These are phyloP conservation scores for Rhinoptilus africanus DNA, from an alignment of 2,113 vertebrate species.

Conservation along the genomic window DNA sequence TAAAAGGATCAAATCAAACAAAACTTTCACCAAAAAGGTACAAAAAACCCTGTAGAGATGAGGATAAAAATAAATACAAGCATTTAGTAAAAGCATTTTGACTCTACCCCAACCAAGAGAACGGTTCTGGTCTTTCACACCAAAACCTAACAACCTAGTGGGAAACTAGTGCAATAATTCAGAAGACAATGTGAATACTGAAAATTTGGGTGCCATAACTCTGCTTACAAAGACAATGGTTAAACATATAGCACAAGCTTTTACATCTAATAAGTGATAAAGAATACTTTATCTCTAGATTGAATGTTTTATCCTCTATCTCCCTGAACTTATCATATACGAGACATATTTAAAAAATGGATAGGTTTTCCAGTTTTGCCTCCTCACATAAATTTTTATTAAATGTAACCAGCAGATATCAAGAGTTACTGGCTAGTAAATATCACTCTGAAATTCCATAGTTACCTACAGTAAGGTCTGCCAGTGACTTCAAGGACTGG, in stretches of 20 bases:
- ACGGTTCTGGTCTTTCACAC: background rate
- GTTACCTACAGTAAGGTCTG: background rate
- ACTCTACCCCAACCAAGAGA: background rate
- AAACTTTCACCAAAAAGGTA: background rate
- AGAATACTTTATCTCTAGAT: background rate
- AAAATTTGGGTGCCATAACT: background rate
- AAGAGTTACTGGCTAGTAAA: background rate
- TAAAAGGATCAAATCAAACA: conserved; percentile 23
- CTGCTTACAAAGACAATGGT: background rate
- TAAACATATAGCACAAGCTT: background rate
- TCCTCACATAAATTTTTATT: background rate
- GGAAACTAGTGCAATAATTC: background rate
- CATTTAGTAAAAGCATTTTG: background rate
- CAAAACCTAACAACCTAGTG: background rate
- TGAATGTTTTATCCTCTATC: background rate
- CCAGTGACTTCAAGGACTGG: background rate
- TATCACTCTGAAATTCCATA: background rate
- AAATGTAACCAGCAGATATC: background rate
- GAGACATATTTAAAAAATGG: background rate
- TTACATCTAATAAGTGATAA: background rate
- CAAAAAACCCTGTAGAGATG: background rate
- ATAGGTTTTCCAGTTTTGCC: background rate
- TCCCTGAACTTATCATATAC: background rate
- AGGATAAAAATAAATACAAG: background rate
- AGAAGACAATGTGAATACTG: background rate